Evolutionary conservation across 1,140 invertebrate genomes (phyloP).

Genomic region (Scaptomyza montana): DNA sequence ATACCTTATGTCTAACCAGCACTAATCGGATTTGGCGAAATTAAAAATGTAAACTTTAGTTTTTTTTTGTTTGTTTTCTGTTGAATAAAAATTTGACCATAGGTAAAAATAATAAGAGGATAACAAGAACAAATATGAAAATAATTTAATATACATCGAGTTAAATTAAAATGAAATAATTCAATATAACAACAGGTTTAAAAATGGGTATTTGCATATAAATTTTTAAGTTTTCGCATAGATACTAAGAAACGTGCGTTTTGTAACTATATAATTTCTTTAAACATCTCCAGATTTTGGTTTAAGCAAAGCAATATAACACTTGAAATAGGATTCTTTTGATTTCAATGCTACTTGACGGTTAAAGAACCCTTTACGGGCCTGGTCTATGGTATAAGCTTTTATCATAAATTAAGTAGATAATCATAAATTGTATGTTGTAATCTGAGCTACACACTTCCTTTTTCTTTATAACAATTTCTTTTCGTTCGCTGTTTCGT

Average conservation of each 20-base stretch:
- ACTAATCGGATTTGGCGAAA: constrained; percentile 8
- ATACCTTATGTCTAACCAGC: constrained; percentile 52
- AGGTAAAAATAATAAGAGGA: too few relatives aligned
- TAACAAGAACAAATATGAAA: too few relatives aligned
- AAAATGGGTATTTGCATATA: too few relatives aligned
- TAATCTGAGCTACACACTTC: constrained; percentile 49
- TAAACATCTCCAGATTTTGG: background rate
- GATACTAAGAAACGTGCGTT: too few relatives aligned
- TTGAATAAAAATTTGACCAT: too few relatives aligned
- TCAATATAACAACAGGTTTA: too few relatives aligned
- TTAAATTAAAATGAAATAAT: too few relatives aligned
- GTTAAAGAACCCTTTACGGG: background rate
- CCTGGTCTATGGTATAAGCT: background rate
- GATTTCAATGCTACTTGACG: constrained; percentile 7
- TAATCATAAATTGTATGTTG: constrained; percentile 32
- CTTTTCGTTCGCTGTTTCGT: constrained; percentile 14
- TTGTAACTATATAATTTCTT: background rate
- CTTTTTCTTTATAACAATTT: constrained; percentile 41
- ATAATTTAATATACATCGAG: too few relatives aligned
- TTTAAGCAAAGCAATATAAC: background rate
- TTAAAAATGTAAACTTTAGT: background rate
- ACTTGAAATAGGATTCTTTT: background rate
- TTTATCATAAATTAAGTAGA: constrained; percentile 35
- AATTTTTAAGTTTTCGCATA: too few relatives aligned
- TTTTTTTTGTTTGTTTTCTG: too few relatives aligned